Percentiles rank a stretch among this genome's conserved stretches.
Conservation (phyloP, 2,888 invertebrate species). For the Doris montereyensis region DNA sequence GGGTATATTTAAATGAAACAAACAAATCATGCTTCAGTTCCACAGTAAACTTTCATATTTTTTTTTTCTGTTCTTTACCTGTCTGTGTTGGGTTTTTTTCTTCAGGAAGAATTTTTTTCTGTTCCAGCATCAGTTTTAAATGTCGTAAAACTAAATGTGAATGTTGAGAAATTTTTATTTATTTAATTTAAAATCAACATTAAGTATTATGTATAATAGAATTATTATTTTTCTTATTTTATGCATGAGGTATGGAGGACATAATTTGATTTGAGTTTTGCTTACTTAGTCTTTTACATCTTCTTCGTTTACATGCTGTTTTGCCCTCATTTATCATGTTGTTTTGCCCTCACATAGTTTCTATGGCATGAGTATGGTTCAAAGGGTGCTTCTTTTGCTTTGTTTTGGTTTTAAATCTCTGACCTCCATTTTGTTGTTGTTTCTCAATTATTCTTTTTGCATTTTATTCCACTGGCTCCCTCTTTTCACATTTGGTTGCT, state of each 20-base stretch:
- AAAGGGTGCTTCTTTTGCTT: background rate
- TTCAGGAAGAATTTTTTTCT: too few species aligned
- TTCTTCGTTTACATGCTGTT: background rate
- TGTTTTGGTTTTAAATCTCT: background rate
- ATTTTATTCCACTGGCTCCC: slow-evolving; percentile 14
- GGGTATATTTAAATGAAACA: too few species aligned
- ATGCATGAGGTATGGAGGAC: slow-evolving; percentile 35
- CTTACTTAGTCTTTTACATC: background rate
- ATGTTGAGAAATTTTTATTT: too few species aligned
- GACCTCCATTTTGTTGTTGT: background rate
- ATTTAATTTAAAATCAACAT: too few species aligned
- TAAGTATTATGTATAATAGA: too few species aligned
- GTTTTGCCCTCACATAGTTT: background rate
- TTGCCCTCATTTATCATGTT: background rate
- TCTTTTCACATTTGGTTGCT: too few species aligned
- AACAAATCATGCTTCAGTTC: too few species aligned
- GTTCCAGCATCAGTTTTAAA: too few species aligned
- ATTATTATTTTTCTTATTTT: background rate
- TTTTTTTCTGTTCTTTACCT: too few species aligned
- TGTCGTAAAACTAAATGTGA: too few species aligned
- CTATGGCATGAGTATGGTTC: background rate
- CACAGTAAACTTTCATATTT: too few species aligned
- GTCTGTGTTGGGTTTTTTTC: too few species aligned
- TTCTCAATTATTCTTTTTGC: background rate
- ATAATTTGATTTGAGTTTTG: slow-evolving; percentile 36